Percentiles rank a stretch among this genome's conserved stretches.
Conservation (phyloP, 1,140 invertebrate species). For the Wiebesia pumilae region DNA sequence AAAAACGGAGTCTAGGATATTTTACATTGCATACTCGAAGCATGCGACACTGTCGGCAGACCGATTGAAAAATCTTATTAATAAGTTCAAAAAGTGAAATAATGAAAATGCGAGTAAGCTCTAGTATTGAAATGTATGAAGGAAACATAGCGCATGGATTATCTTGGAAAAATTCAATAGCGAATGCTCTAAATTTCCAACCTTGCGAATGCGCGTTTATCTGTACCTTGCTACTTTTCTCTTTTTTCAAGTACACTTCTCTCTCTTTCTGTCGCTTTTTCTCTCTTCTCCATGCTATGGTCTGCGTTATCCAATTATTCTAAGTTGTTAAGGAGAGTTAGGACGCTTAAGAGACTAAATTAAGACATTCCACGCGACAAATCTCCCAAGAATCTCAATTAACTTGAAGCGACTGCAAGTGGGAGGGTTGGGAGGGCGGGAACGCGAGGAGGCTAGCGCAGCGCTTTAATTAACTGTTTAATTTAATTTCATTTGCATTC, state of each 20-base stretch:
- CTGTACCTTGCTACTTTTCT: background rate
- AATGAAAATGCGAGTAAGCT: conserved; percentile 15
- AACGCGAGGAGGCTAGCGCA: background rate
- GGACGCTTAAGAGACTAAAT: conserved; percentile 75
- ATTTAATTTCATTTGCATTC: conserved; percentile 74
- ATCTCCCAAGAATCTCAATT: conserved; percentile 77
- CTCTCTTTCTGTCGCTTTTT: conserved; percentile 21
- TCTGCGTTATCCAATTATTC: conserved; percentile 75
- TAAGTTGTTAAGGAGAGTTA: conserved; percentile 76
- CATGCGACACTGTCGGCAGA: no score
- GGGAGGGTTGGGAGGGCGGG: background rate
- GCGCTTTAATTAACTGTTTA: conserved; percentile 75
- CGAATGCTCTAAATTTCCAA: background rate
- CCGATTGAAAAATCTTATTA: no score
- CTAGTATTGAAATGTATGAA: no score
- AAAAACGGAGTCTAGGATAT: no score
- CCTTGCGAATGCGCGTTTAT: background rate
- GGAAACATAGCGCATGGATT: conserved; percentile 8
- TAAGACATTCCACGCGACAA: conserved; percentile 76
- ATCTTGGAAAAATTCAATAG: conserved; percentile 37
- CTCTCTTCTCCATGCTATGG: conserved; percentile 23
- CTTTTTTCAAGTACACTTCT: background rate
- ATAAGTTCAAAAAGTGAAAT: background rate
- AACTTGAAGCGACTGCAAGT: conserved; percentile 64
- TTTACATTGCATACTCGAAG: no score